phyloP scores from a whole-genome alignment of 2,797 vertebrate species.

The Petrocephalus sullivani region DNA sequence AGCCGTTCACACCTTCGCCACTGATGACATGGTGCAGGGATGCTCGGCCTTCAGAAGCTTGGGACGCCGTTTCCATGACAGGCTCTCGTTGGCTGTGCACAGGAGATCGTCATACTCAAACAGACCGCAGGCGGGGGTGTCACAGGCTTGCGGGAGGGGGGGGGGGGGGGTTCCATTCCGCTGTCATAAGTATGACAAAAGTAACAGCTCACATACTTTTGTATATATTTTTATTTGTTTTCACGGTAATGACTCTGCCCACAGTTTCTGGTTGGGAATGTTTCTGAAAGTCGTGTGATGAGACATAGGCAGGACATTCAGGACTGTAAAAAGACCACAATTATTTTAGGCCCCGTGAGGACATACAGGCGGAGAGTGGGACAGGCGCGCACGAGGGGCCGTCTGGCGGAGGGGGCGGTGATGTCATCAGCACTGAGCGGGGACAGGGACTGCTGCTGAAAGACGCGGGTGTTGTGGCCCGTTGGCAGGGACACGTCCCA shows the following conservation, averaged over 20 bases:
- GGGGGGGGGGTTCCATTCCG: background rate
- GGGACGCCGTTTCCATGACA: background rate
- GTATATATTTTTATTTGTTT: background rate
- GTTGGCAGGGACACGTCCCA: conserved; percentile 29
- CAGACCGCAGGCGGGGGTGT: background rate
- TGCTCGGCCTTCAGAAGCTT: background rate
- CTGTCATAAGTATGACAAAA: background rate
- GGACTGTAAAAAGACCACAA: background rate
- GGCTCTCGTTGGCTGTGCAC: background rate
- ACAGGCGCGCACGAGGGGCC: background rate
- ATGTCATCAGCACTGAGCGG: conserved; percentile 22
- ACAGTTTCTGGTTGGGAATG: background rate
- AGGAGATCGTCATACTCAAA: background rate
- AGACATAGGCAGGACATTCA: background rate
- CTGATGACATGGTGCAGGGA: conserved; percentile 17
- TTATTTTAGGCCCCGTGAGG: background rate
- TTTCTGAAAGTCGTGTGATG: background rate
- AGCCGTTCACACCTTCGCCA: background rate
- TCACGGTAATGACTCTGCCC: background rate
- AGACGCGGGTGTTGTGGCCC: background rate
- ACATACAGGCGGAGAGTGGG: background rate
- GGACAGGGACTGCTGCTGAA: conserved; percentile 9
- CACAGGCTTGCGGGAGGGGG: background rate
- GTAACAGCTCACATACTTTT: background rate
- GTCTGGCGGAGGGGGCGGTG: background rate